Conservation (phyloP, 1,140 invertebrate genomes). For the Drosophila tristis region DNA sequence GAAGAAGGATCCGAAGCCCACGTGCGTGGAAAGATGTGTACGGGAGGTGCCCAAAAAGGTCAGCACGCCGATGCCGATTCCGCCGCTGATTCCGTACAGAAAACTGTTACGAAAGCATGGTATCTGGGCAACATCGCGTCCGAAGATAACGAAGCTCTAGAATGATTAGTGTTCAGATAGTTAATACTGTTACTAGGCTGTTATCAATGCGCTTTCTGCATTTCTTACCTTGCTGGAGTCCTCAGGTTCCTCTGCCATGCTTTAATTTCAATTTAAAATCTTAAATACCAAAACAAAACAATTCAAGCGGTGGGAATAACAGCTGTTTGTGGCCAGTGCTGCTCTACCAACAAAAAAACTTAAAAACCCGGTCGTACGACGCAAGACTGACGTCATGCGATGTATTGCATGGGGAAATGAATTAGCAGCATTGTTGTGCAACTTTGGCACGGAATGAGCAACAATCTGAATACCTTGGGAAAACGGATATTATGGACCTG, state of each 20-base stretch:
- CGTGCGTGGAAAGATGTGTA: conserved; percentile 84
- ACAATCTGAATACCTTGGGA: too few species aligned
- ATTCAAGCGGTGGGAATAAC: conserved; percentile 27
- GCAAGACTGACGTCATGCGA: too few species aligned
- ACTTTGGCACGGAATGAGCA: too few species aligned
- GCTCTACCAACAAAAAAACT: background rate
- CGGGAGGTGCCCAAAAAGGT: conserved; percentile 87
- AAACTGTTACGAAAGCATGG: conserved; percentile 88
- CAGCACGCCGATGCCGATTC: conserved; percentile 85
- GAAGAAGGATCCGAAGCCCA: conserved; percentile 85
- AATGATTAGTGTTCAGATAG: background rate
- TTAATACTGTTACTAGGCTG: background rate
- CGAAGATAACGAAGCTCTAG: conserved; percentile 84
- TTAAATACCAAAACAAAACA: conserved; percentile 30
- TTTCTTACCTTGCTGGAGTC: conserved; percentile 54
- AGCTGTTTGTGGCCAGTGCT: conserved; percentile 52
- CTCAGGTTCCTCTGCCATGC: conserved; percentile 61
- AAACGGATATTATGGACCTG: too few species aligned
- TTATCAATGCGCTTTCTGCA: background rate
- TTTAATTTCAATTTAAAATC: conserved; percentile 19
- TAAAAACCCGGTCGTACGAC: conserved; percentile 3
- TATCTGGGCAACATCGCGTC: conserved; percentile 86
- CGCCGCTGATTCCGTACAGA: conserved; percentile 86
- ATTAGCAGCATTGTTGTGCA: too few species aligned
- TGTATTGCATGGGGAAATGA: too few species aligned